Evolutionary conservation across 1,140 invertebrate species (phyloP).

Genomic region (Aphaenogaster rudis): DNA sequence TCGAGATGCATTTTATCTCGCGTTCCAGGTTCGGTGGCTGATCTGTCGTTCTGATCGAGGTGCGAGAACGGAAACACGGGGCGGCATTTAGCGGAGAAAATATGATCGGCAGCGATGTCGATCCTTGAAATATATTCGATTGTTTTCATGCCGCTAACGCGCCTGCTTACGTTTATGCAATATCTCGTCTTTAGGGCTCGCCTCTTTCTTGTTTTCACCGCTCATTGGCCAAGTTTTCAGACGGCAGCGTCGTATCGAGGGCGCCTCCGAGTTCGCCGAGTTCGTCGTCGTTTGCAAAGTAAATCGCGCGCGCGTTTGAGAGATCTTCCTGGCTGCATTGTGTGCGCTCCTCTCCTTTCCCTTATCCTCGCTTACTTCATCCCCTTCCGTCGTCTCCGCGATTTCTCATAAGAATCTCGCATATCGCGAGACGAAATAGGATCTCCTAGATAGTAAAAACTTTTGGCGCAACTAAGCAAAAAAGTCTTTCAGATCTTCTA

Average conservation of each 20-base stretch:
- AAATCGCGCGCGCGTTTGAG: slow-evolving; percentile 74
- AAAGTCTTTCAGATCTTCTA: slow-evolving; percentile 12
- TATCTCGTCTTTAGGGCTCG: slow-evolving; percentile 51
- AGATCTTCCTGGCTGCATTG: slow-evolving; percentile 46
- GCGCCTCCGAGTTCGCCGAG: slow-evolving; percentile 75
- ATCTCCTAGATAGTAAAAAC: slow-evolving; percentile 36
- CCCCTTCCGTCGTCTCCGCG: slow-evolving; percentile 32
- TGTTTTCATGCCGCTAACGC: slow-evolving; percentile 77
- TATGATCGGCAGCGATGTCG: slow-evolving; percentile 33
- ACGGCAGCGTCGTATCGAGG: slow-evolving; percentile 76
- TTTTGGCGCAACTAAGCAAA: slow-evolving; percentile 29
- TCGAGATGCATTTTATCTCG: slow-evolving; percentile 46
- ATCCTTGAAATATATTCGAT: slow-evolving; percentile 72
- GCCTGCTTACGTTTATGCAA: slow-evolving; percentile 75
- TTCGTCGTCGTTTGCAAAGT: slow-evolving; percentile 77
- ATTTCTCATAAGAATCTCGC: slow-evolving; percentile 59
- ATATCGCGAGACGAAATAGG: slow-evolving; percentile 36
- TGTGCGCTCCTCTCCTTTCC: neutral
- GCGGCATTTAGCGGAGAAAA: slow-evolving; percentile 22
- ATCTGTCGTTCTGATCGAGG: neutral
- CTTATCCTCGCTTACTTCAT: slow-evolving; percentile 33
- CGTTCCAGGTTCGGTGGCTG: neutral
- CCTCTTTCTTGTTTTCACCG: slow-evolving; percentile 80
- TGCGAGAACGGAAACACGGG: neutral
- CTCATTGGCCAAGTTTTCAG: slow-evolving; percentile 82